Evolutionary conservation across 2,113 vertebrate species (phyloP).

Genomic region (Oenanthe oenanthe): DNA sequence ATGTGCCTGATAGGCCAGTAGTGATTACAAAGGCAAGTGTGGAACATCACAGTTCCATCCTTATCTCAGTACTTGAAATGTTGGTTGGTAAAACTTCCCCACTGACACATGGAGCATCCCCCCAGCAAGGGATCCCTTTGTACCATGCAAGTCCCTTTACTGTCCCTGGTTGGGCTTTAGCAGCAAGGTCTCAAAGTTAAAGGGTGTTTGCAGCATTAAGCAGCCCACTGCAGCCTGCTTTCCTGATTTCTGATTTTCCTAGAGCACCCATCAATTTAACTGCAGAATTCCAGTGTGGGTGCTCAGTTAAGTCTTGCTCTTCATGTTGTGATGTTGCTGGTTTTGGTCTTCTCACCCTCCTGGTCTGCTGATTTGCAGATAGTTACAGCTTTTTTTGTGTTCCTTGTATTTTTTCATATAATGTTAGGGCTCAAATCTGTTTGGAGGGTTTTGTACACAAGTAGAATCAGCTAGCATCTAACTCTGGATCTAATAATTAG

Average conservation of each 20-base stretch:
- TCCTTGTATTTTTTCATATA: neutral
- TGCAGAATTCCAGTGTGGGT: neutral
- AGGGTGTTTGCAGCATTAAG: neutral
- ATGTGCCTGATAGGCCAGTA: neutral
- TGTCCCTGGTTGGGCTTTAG: neutral
- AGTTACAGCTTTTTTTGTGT: slow-evolving; percentile 8
- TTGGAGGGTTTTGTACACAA: slow-evolving; percentile 7
- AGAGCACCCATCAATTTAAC: neutral
- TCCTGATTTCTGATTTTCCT: neutral
- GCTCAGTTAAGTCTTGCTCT: neutral
- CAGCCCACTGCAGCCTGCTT: neutral
- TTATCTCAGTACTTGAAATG: neutral
- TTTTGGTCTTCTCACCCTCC: neutral
- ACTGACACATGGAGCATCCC: fast-evolving
- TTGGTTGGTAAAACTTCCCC: neutral
- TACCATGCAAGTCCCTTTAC: neutral
- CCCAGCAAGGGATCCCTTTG: neutral
- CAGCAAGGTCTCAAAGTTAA: neutral
- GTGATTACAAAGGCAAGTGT: neutral
- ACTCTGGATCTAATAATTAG: slow-evolving; percentile 52
- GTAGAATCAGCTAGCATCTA: slow-evolving; percentile 27
- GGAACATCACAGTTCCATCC: neutral
- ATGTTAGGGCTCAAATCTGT: slow-evolving; percentile 13
- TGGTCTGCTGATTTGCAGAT: neutral
- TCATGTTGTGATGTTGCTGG: neutral